These are phyloP conservation scores for Capreolus pygargus DNA, from an alignment of 2,113 vertebrate species.

Conservation along the genomic window DNA sequence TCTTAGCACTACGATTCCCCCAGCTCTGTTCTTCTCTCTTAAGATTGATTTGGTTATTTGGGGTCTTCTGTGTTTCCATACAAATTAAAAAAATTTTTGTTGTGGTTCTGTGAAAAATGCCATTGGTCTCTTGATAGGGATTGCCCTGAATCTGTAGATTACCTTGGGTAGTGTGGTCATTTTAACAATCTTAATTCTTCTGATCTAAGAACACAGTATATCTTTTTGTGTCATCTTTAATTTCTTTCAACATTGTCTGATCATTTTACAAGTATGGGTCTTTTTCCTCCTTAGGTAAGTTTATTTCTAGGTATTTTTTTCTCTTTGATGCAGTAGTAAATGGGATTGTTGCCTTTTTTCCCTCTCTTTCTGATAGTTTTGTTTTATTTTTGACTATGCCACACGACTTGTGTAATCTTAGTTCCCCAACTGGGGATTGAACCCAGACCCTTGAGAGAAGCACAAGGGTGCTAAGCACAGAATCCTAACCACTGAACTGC, in stretches of 20 bases:
- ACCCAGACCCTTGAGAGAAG: background rate
- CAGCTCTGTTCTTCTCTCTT: background rate
- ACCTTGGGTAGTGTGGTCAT: background rate
- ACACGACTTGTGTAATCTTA: accelerated
- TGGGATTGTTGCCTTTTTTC: background rate
- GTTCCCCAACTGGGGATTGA: background rate
- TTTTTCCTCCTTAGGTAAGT: background rate
- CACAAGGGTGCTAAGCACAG: too few relatives aligned
- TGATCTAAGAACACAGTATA: background rate
- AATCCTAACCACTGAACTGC: background rate
- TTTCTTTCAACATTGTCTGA: background rate
- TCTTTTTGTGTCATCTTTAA: background rate
- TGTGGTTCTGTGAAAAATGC: background rate
- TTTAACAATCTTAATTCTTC: background rate
- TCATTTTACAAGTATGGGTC: background rate
- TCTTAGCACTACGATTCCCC: accelerated
- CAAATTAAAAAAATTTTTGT: background rate
- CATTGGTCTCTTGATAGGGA: background rate
- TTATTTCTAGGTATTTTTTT: background rate
- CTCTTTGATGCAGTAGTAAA: background rate
- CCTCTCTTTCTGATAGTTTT: background rate
- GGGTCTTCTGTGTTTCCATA: background rate
- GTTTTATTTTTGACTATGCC: background rate
- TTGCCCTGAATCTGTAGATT: background rate
- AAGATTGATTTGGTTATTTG: background rate